phyloP scores from a whole-genome alignment of 2,113 vertebrate genomes.

The Cebidichthys violaceus region DNA sequence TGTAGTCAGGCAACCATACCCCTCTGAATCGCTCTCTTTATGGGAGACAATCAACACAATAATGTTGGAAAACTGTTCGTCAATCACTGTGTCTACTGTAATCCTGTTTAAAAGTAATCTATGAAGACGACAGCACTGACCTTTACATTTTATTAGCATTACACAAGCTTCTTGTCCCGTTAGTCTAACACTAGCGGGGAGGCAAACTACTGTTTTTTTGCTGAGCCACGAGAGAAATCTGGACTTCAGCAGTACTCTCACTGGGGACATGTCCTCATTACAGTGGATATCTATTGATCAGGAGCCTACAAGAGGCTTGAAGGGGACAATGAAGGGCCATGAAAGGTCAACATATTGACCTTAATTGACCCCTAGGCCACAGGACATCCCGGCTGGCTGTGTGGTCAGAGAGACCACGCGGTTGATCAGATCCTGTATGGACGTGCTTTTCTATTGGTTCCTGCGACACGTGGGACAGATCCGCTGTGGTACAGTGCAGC shows the following conservation, averaged over 20 bases:
- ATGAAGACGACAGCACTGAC: constrained; percentile 65
- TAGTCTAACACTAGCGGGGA: constrained; percentile 37
- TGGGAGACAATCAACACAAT: constrained; percentile 47
- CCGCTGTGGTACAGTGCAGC: constrained; percentile 54
- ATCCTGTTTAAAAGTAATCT: constrained; percentile 38
- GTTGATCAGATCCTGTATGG: constrained; percentile 2
- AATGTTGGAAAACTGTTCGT: constrained; percentile 52
- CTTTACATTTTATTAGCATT: constrained; percentile 72
- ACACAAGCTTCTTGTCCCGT: constrained; percentile 37
- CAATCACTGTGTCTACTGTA: constrained; percentile 42
- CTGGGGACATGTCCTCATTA: constrained; percentile 37
- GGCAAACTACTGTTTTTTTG: constrained; percentile 34
- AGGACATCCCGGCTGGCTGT: constrained; percentile 8
- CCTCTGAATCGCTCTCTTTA: constrained; percentile 47
- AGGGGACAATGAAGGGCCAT: constrained; percentile 9
- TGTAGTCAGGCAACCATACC: constrained; percentile 63
- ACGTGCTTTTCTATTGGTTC: constrained; percentile 28
- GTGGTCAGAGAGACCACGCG: neutral
- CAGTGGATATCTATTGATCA: constrained; percentile 57
- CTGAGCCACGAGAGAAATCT: constrained; percentile 38
- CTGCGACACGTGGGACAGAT: constrained; percentile 34
- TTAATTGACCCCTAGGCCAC: constrained; percentile 48
- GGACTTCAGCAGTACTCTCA: constrained; percentile 30
- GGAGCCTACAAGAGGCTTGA: constrained; percentile 19
- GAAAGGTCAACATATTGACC: constrained; percentile 47